Conservation (phyloP, 2,888 invertebrate species). For the Liposcelis brunnea region DNA sequence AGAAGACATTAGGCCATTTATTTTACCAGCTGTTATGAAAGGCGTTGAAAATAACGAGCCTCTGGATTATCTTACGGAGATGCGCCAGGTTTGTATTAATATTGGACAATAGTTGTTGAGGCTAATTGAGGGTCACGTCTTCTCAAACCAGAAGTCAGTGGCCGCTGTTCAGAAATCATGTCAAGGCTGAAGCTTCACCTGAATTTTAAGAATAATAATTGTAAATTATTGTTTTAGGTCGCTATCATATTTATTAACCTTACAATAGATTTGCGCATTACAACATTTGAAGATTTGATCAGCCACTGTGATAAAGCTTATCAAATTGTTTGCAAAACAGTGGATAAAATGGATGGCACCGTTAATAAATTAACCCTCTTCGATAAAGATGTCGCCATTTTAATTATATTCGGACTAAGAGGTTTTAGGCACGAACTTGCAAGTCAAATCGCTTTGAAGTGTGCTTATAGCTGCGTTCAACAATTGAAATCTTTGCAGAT, state of each 20-base stretch:
- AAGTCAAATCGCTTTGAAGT: conserved; percentile 44
- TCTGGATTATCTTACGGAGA: conserved; percentile 53
- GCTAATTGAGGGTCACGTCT: too few species aligned
- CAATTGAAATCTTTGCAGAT: too few species aligned
- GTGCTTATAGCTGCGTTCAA: conserved; percentile 34
- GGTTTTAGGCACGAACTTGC: conserved; percentile 53
- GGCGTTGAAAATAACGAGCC: conserved; percentile 48
- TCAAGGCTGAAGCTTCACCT: too few species aligned
- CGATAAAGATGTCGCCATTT: conserved; percentile 55
- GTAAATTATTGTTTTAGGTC: conserved; percentile 24
- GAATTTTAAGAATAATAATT: too few species aligned
- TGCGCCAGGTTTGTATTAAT: conserved; percentile 40
- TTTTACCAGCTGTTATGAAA: conserved; percentile 38
- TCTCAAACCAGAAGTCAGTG: too few species aligned
- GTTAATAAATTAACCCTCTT: conserved; percentile 50
- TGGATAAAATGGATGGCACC: conserved; percentile 35
- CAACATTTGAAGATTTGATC: conserved; percentile 29
- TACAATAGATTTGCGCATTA: conserved; percentile 34
- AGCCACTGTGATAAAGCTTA: conserved; percentile 34
- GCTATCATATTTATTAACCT: conserved; percentile 21
- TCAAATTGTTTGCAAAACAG: conserved; percentile 32
- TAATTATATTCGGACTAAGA: conserved; percentile 54
- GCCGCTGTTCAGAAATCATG: too few species aligned
- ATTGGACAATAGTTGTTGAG: too few species aligned
- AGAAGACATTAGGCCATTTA: conserved; percentile 28